Base-by-base conservation (phyloP, 1,140 invertebrate genomes). In the Micrasema minimum region DNA sequence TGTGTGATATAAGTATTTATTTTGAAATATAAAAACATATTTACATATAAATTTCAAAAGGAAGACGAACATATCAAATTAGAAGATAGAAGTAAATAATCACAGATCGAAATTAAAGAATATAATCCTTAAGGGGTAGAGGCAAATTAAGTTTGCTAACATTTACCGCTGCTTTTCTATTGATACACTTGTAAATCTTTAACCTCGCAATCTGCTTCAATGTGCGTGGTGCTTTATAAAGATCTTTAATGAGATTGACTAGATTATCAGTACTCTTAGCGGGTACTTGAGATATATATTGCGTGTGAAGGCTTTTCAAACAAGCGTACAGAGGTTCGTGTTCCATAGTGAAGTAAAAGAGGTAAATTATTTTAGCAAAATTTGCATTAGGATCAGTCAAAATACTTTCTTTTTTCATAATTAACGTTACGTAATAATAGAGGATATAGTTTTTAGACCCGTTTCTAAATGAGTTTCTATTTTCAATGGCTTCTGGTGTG, bases 321-420 rank as follows among this genome's bases (percentile, higher is more conserved):
- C 88, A 89, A 74, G 85, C 84, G 76, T 88, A 90, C 31, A 90
- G 80, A 35, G 86, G 85, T 75, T 84, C 83, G 77, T 91, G 90
- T 71, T 89, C 84, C 90, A 91, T 92, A 26, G 88, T 85, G 41
- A 87, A 81, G 78, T 89, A 89, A 77, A 91, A 91, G 5, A 92
- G 82, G 80, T 86, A 83, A 26, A 91, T 87, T 22, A 92, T 85
- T 55, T 88, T 85, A 9, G 87, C 85, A 79, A 89, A 91, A 38
- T 84, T 84, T 72, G 87, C 82, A 41, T 88, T 82, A 3, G 87
- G 85, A 79, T 91, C 90, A 37, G 87, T 83, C 38, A 91, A 82
- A 65, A 91, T 83, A 74, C 90, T 87, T 77, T 92, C 90, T 77
- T 90, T 90, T 66, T 87, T 83, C 64, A 87, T 88, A 72, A 92